A percentile compares a stretch with the other conserved stretches of the same genome.
Evolutionary conservation across 2,888 invertebrate species (phyloP).

Genomic region (Brenthis hecate): DNA sequence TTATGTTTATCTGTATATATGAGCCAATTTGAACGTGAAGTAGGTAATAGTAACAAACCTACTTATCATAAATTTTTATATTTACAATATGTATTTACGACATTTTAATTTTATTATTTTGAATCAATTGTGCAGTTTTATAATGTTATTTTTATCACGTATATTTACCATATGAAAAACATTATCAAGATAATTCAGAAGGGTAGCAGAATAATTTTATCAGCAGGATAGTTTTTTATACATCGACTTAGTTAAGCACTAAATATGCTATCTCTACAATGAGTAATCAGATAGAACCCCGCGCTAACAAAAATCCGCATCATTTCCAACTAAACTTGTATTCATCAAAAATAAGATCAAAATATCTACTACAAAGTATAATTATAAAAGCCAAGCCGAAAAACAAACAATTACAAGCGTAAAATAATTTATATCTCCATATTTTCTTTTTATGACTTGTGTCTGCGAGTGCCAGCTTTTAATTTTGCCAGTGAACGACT

Average conservation of each 20-base stretch:
- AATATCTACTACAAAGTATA: neutral
- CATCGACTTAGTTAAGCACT: too few relatives aligned
- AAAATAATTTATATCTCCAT: conserved; percentile 50
- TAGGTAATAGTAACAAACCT: too few relatives aligned
- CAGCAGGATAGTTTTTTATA: too few relatives aligned
- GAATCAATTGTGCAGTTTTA: too few relatives aligned
- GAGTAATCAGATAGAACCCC: conserved; percentile 17
- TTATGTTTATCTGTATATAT: too few relatives aligned
- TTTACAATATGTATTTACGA: too few relatives aligned
- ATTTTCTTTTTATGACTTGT: conserved; percentile 78
- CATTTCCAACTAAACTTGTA: conserved; percentile 10
- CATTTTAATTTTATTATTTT: too few relatives aligned
- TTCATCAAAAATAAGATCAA: conserved; percentile 7
- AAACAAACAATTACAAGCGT: conserved; percentile 32
- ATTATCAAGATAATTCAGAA: too few relatives aligned
- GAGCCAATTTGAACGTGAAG: too few relatives aligned
- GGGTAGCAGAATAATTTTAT: neutral
- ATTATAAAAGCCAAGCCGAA: conserved; percentile 7
- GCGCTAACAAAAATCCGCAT: conserved; percentile 21
- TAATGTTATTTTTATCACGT: too few relatives aligned
- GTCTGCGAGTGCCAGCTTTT: conserved; percentile 78
- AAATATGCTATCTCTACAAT: conserved; percentile 24
- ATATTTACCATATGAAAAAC: too few relatives aligned
- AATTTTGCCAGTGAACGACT: conserved; percentile 75
- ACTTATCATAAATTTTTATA: too few relatives aligned